phyloP scores from a whole-genome alignment of 2,888 invertebrate genomes.

The Oscheius sp. region DNA sequence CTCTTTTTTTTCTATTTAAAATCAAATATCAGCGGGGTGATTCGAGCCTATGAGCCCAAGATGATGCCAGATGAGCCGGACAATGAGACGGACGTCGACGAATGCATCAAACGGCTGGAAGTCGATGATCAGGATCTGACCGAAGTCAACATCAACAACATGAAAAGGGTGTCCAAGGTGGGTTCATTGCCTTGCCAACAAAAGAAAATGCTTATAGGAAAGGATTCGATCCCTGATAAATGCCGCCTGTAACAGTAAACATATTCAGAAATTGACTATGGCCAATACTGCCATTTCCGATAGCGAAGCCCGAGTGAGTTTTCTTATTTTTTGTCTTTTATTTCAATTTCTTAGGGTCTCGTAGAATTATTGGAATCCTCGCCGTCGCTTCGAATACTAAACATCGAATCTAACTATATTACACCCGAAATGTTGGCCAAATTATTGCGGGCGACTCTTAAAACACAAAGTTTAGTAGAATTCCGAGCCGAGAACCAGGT shows the following conservation, averaged over 20 bases:
- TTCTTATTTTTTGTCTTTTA: constrained; percentile 3
- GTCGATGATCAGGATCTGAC: constrained; percentile 87
- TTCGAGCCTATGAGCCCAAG: constrained; percentile 91
- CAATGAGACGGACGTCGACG: constrained; percentile 94
- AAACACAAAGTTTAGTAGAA: constrained; percentile 89
- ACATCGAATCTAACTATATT: constrained; percentile 92
- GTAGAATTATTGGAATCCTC: constrained; percentile 73
- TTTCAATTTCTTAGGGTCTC: constrained; percentile 57
- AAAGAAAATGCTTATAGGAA: constrained; percentile 78
- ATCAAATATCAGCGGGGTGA: constrained; percentile 80
- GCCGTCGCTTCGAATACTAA: constrained; percentile 75
- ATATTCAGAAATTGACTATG: constrained; percentile 89
- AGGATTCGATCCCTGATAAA: constrained; percentile 89
- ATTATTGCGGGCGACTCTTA: constrained; percentile 87
- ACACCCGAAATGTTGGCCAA: constrained; percentile 88
- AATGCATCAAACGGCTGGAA: constrained; percentile 82
- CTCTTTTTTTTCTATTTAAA: neutral
- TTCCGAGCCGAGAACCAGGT: constrained; percentile 98
- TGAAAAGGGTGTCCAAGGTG: constrained; percentile 84
- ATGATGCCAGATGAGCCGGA: constrained; percentile 93
- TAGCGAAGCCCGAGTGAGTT: constrained; percentile 81
- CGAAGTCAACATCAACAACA: constrained; percentile 98
- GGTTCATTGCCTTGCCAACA: neutral
- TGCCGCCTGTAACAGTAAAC: constrained; percentile 86
- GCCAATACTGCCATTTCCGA: constrained; percentile 94